Base-by-base conservation (phyloP, 1,140 invertebrate genomes). In the Trichogramma pretiosum region DNA sequence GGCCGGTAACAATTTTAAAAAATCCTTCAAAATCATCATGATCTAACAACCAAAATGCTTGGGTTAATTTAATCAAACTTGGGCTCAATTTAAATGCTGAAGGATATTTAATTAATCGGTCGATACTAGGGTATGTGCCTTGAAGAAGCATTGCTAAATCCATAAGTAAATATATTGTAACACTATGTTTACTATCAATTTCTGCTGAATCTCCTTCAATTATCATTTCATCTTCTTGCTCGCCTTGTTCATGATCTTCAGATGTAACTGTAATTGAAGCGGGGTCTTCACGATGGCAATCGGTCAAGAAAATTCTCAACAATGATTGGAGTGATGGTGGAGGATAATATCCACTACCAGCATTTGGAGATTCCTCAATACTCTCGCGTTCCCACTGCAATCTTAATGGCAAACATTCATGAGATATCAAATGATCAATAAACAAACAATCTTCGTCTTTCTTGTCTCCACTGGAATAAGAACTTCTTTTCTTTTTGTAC, bases 21-120 rank as follows among this genome's bases (percentile, higher is more conserved):
- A 70, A 70, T 14, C 66, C 68, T 48, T 75, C 66, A 56, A 76
- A 85, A 59, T 90, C 79, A 51, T 82, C 80, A 52, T 89, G 85
- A 68, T 94, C 90, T 10, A 93, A 68, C 39, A 85, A 74, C 87
- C 89, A 93, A 61, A 91, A 85, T 0, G 84, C 87, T 58, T 89
- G 84, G 1, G 85, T 81, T 0, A 87, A 73, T 61, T 87, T 87
- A 3, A 84, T 81, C 1, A 83, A 58, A 17, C 79, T 83, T 26
- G 79, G 77, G 46, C 76, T 82, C 10, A 86, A 61, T 38, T 81
- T 78, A 54, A 91, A 89, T 32, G 83, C 78, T 0, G 80, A 78
- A 4, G 84, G 83, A 66, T 89, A 90, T 52, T 82, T 80, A 45
- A 84, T 79, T 5, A 89, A 60, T 39, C 81, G 71, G 51, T 82